Conservation (phyloP, 2,888 invertebrate species). For the Pandemis corylana region DNA sequence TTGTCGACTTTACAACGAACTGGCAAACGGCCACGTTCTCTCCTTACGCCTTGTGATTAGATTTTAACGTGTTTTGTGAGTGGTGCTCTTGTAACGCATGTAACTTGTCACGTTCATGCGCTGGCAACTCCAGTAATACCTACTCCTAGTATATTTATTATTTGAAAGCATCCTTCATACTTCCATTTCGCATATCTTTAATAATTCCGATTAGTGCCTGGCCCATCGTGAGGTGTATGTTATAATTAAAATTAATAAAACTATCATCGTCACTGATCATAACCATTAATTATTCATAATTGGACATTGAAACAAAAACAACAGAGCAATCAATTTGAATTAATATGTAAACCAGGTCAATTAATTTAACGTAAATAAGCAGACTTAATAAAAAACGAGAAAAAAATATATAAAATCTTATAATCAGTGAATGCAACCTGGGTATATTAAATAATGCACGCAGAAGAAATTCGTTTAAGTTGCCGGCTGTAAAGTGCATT, state of each 20-base stretch:
- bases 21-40: no score
- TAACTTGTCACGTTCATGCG: no score
- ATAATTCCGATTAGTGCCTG: constrained; percentile 11
- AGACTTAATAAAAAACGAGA: not conserved
- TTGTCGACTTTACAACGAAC: no score
- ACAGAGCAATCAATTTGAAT: constrained; percentile 10
- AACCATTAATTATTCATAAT: constrained; percentile 34
- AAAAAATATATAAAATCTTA: not conserved
- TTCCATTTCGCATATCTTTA: not conserved
- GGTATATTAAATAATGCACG: constrained; percentile 36
- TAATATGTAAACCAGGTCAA: not conserved
- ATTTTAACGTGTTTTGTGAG: no score
- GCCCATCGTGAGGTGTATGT: not conserved
- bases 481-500: constrained; percentile 24
- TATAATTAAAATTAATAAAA: constrained; percentile 16
- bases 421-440: not conserved
- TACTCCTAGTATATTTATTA: no score
- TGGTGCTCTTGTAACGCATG: no score
- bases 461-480: constrained; percentile 39
- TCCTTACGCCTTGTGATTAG: no score
- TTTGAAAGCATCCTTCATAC: no score
- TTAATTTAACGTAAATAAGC: not conserved
- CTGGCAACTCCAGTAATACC: no score
- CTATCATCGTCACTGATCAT: constrained; percentile 16
- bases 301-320: constrained; percentile 28